Evolutionary conservation across 1,140 invertebrate species (phyloP).

Genomic region (Aphis craccivora): DNA sequence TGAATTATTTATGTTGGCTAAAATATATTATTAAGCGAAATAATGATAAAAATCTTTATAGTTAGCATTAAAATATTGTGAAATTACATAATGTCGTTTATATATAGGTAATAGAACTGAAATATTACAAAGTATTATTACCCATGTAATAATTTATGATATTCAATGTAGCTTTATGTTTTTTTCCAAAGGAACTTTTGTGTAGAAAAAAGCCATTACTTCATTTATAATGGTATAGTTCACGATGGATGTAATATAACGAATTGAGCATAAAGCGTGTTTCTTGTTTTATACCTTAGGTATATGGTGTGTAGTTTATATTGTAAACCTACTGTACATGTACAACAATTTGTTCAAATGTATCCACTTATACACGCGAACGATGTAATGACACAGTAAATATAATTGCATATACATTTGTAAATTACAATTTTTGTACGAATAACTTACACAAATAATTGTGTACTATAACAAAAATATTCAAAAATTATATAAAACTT

Average conservation of each 20-base stretch:
- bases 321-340: background rate
- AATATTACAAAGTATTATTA: conserved; percentile 5
- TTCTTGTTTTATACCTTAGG: background rate
- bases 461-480: background rate
- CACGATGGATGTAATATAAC: background rate
- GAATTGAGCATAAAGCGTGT: conserved; percentile 3
- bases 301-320: background rate
- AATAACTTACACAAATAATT: background rate
- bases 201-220: background rate
- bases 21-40: background rate
- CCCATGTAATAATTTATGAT: conserved; percentile 1
- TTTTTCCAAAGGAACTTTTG: background rate
- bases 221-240: background rate
- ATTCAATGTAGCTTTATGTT: conserved; percentile 22
- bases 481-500: background rate
- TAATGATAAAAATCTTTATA: conserved; percentile 39
- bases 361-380: conserved; percentile 30
- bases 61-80: conserved; percentile 22
- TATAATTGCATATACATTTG: background rate
- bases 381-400: background rate
- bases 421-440: background rate
- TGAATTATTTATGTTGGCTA: background rate
- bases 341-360: conserved; percentile 25
- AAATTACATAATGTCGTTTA: background rate
- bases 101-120: conserved; percentile 22